phyloP scores from a whole-genome alignment of 1,140 invertebrate genomes.

The Solenopsis fugax region DNA sequence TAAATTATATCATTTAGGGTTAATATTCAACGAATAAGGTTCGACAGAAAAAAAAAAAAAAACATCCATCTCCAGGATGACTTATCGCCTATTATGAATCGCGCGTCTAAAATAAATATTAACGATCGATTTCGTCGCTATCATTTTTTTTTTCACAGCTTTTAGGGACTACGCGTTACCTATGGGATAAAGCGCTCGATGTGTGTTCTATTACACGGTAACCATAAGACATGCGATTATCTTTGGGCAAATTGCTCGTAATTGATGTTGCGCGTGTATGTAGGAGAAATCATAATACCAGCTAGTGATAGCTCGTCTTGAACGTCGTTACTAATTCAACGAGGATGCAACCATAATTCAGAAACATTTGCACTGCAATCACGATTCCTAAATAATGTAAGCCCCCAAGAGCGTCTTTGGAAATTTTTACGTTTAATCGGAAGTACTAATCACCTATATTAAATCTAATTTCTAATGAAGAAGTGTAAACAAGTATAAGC shows the following conservation, averaged over 20 bases:
- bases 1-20: conserved; percentile 47
- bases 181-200: conserved; percentile 55
- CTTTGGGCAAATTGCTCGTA: conserved; percentile 39
- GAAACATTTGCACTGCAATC: not conserved
- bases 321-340: not conserved
- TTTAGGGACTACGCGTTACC: conserved; percentile 51
- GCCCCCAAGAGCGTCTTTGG: not conserved
- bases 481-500: not conserved
- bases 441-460: not conserved
- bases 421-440: not conserved
- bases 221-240: conserved; percentile 62
- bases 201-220: conserved; percentile 54
- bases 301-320: not conserved
- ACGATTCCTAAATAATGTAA: not conserved
- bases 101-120: conserved; percentile 61
- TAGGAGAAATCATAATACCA: not conserved
- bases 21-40: conserved; percentile 46
- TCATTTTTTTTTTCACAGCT: conserved; percentile 47
- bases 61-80: conserved; percentile 73
- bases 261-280: conserved; percentile 5
- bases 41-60: conserved; percentile 65
- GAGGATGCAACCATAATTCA: not conserved
- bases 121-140: conserved; percentile 26
- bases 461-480: not conserved
- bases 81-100: conserved; percentile 53